Percentiles rank a stretch among this genome's conserved stretches.
Conservation (phyloP, 1,140 invertebrate species). For the Hypsibius dujardini region DNA sequence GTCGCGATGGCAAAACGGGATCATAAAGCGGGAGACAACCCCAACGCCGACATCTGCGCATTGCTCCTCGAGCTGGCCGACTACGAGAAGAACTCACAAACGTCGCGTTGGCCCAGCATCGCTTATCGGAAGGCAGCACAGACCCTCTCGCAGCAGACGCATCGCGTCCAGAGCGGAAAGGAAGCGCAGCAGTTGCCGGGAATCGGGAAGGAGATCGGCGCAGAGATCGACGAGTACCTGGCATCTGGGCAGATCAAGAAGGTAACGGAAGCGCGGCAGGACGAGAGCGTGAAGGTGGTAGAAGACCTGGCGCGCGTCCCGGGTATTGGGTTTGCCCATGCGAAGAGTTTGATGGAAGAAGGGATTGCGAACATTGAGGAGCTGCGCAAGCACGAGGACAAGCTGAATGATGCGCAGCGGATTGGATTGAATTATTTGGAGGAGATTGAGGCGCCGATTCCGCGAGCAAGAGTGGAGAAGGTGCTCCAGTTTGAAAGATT, state of each 20-base stretch:
- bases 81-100: background rate
- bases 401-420: background rate
- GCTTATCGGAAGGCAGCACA: constrained; percentile 15
- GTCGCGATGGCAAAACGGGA: too few species aligned
- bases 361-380: constrained; percentile 4
- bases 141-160: background rate
- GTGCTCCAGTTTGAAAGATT: background rate
- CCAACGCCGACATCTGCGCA: constrained; percentile 12
- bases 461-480: background rate
- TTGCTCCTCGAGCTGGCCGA: background rate
- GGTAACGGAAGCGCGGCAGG: background rate
- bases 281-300: background rate
- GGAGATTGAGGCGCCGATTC: background rate
- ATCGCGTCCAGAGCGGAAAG: background rate
- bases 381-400: background rate
- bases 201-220: background rate
- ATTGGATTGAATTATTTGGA: background rate
- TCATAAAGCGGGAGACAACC: background rate
- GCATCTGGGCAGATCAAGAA: background rate
- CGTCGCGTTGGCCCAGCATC: background rate
- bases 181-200: constrained; percentile 12
- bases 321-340: background rate
- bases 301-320: background rate
- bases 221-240: constrained; percentile 4
- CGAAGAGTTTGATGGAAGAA: background rate